These are phyloP conservation scores for Hermaeophaga mercurialis DNA, from an alignment of 2,888 invertebrate genomes.

Conservation along the genomic window DNA sequence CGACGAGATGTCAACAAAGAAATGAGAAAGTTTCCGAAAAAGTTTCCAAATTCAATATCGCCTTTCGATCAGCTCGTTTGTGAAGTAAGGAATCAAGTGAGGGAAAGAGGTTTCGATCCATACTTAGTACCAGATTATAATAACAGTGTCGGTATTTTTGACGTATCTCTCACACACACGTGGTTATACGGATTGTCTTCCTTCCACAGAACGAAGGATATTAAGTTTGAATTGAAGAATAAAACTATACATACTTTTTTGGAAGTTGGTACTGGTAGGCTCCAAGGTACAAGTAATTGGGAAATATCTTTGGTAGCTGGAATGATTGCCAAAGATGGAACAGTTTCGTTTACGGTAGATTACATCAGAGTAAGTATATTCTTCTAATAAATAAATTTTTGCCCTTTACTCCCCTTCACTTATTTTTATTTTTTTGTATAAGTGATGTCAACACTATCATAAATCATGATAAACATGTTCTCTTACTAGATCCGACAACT, in stretches of 20 bases:
- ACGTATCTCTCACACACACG: conserved; percentile 72
- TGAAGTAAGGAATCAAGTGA: conserved; percentile 73
- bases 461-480: no score
- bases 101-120: conserved; percentile 70
- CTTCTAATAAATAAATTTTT: no score
- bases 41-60: conserved; percentile 83
- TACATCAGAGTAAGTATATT: conserved; percentile 66
- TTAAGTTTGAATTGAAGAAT: conserved; percentile 73
- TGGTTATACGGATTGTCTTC: conserved; percentile 81
- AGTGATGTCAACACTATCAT: no score
- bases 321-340: conserved; percentile 71
- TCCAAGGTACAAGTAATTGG: conserved; percentile 81
- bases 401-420: no score
- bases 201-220: conserved; percentile 81
- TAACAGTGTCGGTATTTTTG: conserved; percentile 72
- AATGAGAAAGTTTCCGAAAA: conserved; percentile 71
- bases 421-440: no score
- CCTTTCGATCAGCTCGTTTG: conserved; percentile 84
- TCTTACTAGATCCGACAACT: no score
- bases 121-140: conserved; percentile 75
- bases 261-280: conserved; percentile 79
- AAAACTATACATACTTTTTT: conserved; percentile 70
- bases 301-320: conserved; percentile 72
- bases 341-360: conserved; percentile 78
- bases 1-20: conserved; percentile 76